Base-by-base conservation (phyloP, 2,113 vertebrate species). In the Sapayoa aenigma region DNA sequence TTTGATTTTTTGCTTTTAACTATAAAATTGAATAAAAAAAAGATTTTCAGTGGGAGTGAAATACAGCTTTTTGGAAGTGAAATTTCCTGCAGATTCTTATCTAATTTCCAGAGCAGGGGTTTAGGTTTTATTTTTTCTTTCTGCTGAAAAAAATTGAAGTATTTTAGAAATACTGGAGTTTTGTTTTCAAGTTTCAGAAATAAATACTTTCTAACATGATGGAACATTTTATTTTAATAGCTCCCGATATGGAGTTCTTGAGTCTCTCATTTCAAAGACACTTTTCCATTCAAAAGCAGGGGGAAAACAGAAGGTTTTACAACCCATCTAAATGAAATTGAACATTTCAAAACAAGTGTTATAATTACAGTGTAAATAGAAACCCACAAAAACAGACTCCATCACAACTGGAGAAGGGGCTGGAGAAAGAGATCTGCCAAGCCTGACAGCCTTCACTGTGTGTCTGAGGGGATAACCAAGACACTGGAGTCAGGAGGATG, bases 81-180 rank as follows among this genome's bases (percentile, higher is more conserved):
- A 94, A 67, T 6, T 46, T 47, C 20, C 30, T 71, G 23, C 14
- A 67, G 27, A 50, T 50, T 67, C 9, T 12, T 73, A 49, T 17
- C 25, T 56, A 23, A 44, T 49, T 50, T 78, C 14, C 35, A 50
- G 37, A 53, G 47, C 75, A 30, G 2, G 13, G 20, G 1, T 3
- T 72, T 18, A 14, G 21, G 33, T 2, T 14, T 19, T 35, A 22
- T 69, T 28, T 59, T 79, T 39, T 63, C 4, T 53, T 90, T 78
- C 69, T 82, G 11, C 4, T 78, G 19, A 17, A 55, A 42, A 39
- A 79, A 31, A 27, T 0, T 0, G 9, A 73, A 76, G 3, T 1
- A 35, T 76, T 91, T 94, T 58, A 50, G 23, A 84, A 74, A 78
- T 71, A 59, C 0, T 78, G 22, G 56, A 68, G n/a, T 35, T 67